Base-by-base conservation (phyloP, 2,113 vertebrate genomes). In the Chinchilla lanigera region DNA sequence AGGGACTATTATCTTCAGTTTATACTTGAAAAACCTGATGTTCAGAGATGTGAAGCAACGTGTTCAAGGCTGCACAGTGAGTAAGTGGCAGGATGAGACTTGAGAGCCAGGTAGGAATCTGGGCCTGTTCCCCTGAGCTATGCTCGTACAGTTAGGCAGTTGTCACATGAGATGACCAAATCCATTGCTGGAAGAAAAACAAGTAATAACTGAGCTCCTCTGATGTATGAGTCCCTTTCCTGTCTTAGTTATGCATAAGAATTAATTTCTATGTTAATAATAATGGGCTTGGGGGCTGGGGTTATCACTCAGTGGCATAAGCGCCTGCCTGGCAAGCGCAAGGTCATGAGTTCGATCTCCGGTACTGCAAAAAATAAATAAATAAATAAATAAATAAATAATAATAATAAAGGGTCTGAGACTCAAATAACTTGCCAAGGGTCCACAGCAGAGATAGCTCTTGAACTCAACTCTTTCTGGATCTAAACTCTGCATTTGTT, bases 321-420 rank as follows among this genome's bases (percentile, higher is more conserved):
- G n/a, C n/a, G n/a, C n/a, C n/a, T n/a, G n/a, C n/a, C n/a, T n/a
- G n/a, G n/a, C n/a, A n/a, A n/a, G n/a, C n/a, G n/a, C n/a, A n/a
- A n/a, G n/a, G n/a, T n/a, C n/a, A n/a, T n/a, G n/a, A n/a, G n/a
- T n/a, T n/a, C n/a, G n/a, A n/a, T n/a, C n/a, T n/a, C n/a, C n/a
- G n/a, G n/a, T n/a, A n/a, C n/a, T n/a, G n/a, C n/a, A n/a, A n/a
- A n/a, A n/a, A n/a, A n/a, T n/a, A n/a, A n/a, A n/a, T n/a, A n/a
- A n/a, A n/a, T n/a, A n/a, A n/a, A n/a, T n/a, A n/a, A n/a, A n/a
- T n/a, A n/a, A n/a, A n/a, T n/a, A n/a, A n/a, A n/a, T n/a, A n/a
- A n/a, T n/a, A n/a, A n/a, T n/a, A 63, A 95, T 88, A 73, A 86
- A 90, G 75, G 30, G 84, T 26, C 83, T 28, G 56, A 93, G 71